A percentile compares a stretch with the other conserved stretches of the same genome.
These are phyloP conservation scores for Andrena camellia DNA, from an alignment of 2,888 invertebrate genomes.

Conservation along the genomic window DNA sequence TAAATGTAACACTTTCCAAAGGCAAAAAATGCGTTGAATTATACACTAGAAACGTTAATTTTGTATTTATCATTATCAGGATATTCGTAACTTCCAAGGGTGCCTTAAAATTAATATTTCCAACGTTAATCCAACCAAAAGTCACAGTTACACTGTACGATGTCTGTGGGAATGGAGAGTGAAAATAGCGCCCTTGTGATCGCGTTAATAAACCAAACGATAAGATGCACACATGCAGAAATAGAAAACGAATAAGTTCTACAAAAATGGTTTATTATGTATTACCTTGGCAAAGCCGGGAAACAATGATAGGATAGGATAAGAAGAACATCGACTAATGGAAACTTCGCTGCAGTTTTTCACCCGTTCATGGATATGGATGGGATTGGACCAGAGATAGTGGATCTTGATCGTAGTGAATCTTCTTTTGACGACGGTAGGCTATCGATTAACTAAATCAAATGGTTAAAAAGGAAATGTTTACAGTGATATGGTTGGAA, in stretches of 20 bases:
- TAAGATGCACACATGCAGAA: background rate
- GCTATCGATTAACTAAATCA: constrained; percentile 76
- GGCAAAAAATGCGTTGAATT: no score
- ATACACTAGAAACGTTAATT: no score
- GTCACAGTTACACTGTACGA: no score
- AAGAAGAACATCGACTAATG: constrained; percentile 43
- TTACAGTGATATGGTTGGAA: background rate
- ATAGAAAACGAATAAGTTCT: background rate
- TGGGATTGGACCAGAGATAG: constrained; percentile 72
- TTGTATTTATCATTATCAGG: no score
- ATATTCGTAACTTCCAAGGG: no score
- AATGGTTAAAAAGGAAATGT: constrained; percentile 41
- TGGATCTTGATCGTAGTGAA: constrained; percentile 73
- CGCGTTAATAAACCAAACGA: no score
- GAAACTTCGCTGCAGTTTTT: constrained; percentile 54
- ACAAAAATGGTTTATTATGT: constrained; percentile 33
- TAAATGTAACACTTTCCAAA: no score
- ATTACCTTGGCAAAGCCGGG: constrained; percentile 26
- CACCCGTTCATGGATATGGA: constrained; percentile 68
- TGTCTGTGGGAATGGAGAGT: no score
- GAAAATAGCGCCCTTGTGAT: no score
- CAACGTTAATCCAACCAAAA: no score
- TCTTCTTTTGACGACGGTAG: constrained; percentile 75
- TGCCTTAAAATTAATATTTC: no score
- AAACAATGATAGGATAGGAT: constrained; percentile 19